Evolutionary conservation across 2,113 vertebrate genomes (phyloP), one percentile per base, ranked within the genome.

Genomic region (Syrmaticus mikado): DNA sequence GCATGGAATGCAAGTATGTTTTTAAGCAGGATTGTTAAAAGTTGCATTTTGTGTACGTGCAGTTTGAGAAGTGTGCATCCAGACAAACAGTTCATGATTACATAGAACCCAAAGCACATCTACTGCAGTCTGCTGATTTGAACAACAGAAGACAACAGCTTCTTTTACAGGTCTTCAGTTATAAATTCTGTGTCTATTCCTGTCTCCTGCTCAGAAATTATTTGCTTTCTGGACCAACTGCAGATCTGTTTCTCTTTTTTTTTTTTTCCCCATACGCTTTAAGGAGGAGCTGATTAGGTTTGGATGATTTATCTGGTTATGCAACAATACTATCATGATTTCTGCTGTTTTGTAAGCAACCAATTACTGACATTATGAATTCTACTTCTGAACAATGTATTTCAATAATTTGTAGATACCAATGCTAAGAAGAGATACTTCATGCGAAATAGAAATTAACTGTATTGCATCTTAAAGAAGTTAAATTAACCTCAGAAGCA

Each of bases 401-500:
- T 91, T 70, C 36, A 66, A 48, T 20, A 45, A n/a, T 22, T 61
- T 61, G 48, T 61, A 76, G 13, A 65, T 2, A 70, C 48, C 46
- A 82, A 61, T 58, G 12, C 13, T 40, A 80, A 71, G 8, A 11
- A 60, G 41, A 87, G 6, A 6, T 34, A 70, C 77, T 87, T 85
- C 1, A 82, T 0, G 1, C 40, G 21, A 71, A 81, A 88, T 0
- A 41, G n/a, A 77, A 58, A 46, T 2, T 25, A 48, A 68, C 14
- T 8, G 3, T 8, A 74, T 12, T 22, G 43, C 13, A 67, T 22
- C 17, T 52, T 57, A 34, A 90, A 22, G 2, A 2, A 4, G 41
- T 62, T 27, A 72, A 74, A 46, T 17, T 73, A 70, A 87, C 6
- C 45, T 78, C 17, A 46, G 50, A 87, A 78, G 13, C 12, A 88